Evolutionary conservation across 1,140 invertebrate genomes (phyloP).

Genomic region (Drosophila grimshawi): DNA sequence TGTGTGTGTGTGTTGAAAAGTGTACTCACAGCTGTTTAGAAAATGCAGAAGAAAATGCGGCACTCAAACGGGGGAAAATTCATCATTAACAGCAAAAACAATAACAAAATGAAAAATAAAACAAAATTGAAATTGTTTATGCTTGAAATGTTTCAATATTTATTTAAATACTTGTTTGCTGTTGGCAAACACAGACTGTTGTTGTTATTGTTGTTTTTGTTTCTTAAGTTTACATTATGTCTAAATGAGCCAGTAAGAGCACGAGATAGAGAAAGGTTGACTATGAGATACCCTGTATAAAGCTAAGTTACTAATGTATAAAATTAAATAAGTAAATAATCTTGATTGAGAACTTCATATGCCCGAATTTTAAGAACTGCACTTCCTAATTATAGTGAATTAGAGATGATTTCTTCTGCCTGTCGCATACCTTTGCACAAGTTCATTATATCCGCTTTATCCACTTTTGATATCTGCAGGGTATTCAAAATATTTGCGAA

Average conservation of each 20-base stretch:
- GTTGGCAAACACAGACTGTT: slow-evolving; percentile 51
- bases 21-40: slow-evolving; percentile 41
- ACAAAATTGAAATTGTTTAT: slow-evolving; percentile 16
- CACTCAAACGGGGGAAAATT: slow-evolving; percentile 36
- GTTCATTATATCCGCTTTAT: no score
- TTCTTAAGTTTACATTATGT: slow-evolving; percentile 50
- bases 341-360: no score
- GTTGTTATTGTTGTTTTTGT: slow-evolving; percentile 9
- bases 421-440: no score
- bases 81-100: slow-evolving; percentile 41
- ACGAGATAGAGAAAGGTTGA: no score
- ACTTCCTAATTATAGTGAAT: no score
- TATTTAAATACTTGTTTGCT: slow-evolving; percentile 63
- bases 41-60: slow-evolving; percentile 20
- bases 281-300: no score
- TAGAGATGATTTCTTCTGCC: no score
- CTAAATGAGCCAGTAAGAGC: slow-evolving; percentile 36
- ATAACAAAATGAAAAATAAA: slow-evolving; percentile 18
- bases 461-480: no score
- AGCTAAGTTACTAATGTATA: no score
- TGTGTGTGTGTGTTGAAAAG: slow-evolving; percentile 23
- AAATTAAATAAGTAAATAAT: no score
- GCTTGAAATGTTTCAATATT: slow-evolving; percentile 68
- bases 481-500: slow-evolving; percentile 44
- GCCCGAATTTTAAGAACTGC: no score